Percentiles rank a stretch among this genome's conserved stretches.
Conservation (phyloP, 2,888 invertebrate species). For the Netelia virgata region DNA sequence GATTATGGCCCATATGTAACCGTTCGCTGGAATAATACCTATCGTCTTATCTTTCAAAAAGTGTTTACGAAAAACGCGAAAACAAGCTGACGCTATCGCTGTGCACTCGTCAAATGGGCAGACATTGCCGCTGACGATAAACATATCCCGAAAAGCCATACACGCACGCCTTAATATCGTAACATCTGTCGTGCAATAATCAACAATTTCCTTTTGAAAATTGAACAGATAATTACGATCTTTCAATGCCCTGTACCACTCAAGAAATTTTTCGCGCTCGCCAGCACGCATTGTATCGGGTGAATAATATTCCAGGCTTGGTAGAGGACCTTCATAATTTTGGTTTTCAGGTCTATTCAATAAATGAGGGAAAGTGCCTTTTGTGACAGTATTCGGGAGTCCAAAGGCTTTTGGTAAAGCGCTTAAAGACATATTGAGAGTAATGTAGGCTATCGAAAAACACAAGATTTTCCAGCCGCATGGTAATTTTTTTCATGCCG, state of each 20-base stretch:
- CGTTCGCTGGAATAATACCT: background rate
- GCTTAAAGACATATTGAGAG: conserved; percentile 75
- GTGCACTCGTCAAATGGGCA: conserved; percentile 75
- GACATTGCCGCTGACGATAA: conserved; percentile 71
- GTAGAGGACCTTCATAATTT: too few species aligned
- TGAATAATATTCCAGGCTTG: too few species aligned
- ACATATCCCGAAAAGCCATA: conserved; percentile 67
- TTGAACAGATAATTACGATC: too few species aligned
- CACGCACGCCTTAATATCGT: conserved; percentile 75
- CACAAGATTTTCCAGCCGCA: conserved; percentile 59
- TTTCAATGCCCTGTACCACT: too few species aligned
- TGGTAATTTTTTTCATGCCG: too few species aligned
- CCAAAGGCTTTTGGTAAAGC: too few species aligned
- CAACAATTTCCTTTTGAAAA: too few species aligned
- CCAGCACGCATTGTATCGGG: too few species aligned
- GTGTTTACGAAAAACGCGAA: conserved; percentile 35
- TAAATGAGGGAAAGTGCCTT: too few species aligned
- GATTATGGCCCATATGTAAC: conserved; percentile 13
- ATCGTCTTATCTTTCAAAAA: conserved; percentile 10
- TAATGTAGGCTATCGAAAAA: conserved; percentile 75
- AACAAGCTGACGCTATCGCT: conserved; percentile 53
- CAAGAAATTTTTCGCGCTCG: too few species aligned
- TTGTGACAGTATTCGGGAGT: too few species aligned
- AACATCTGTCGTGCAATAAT: conserved; percentile 71
- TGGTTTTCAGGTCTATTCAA: too few species aligned